A percentile compares a stretch with the other conserved stretches of the same genome.
Evolutionary conservation across 2,888 invertebrate genomes (phyloP).

Genomic region (Craniophora ligustri): DNA sequence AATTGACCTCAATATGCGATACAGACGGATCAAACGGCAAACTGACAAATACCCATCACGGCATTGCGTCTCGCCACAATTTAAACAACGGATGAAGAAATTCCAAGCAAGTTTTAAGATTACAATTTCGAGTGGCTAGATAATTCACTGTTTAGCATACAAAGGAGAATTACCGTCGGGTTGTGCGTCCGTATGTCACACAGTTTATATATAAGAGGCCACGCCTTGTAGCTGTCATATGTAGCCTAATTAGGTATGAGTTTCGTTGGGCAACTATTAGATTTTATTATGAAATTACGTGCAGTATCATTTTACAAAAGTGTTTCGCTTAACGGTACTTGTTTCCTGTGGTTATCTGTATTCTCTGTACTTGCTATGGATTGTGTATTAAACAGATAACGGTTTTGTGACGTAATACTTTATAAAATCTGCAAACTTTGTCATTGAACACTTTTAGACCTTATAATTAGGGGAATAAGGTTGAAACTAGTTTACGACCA

Average conservation of each 20-base stretch:
- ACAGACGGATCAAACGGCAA: conserved; percentile 45
- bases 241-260: conserved; percentile 86
- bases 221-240: conserved; percentile 87
- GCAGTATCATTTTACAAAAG: conserved; percentile 56
- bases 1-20: conserved; percentile 48
- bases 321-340: conserved; percentile 46
- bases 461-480: too few species aligned
- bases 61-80: conserved; percentile 58
- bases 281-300: conserved; percentile 65
- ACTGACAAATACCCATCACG: conserved; percentile 64
- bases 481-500: too few species aligned
- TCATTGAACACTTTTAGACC: too few species aligned
- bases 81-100: conserved; percentile 86
- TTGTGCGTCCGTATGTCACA: conserved; percentile 82
- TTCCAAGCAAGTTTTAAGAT: conserved; percentile 86
- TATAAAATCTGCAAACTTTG: too few species aligned
- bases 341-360: conserved; percentile 47
- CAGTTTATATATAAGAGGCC: conserved; percentile 78
- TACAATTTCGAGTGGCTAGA: conserved; percentile 87
- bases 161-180: conserved; percentile 86
- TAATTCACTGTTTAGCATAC: conserved; percentile 88
- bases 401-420: conserved; percentile 19
- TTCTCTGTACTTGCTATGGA: conserved; percentile 37
- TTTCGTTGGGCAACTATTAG: conserved; percentile 68
- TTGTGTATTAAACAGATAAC: conserved; percentile 29